These are phyloP conservation scores for Dinocampus coccinellae DNA, from an alignment of 2,888 invertebrate genomes.

Conservation along the genomic window DNA sequence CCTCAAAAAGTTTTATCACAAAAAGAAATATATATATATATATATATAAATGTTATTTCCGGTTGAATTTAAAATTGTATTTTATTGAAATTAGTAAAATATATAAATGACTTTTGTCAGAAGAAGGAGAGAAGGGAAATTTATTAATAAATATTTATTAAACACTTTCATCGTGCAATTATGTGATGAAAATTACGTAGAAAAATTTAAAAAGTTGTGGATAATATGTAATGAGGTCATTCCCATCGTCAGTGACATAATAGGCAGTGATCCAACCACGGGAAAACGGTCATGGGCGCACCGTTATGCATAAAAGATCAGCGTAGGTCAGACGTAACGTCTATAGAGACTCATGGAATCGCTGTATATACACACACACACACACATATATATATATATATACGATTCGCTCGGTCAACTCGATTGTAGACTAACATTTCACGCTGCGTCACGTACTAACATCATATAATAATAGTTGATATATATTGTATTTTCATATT, in stretches of 20 bases:
- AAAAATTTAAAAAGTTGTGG: background rate
- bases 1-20: too few species aligned
- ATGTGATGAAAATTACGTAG: background rate
- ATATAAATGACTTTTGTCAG: too few species aligned
- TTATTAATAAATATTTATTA: background rate
- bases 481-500: background rate
- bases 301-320: slow-evolving; percentile 62
- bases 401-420: background rate
- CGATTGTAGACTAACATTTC: slow-evolving; percentile 7
- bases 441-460: slow-evolving; percentile 19
- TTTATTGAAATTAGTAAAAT: too few species aligned
- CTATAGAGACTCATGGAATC: slow-evolving; percentile 32
- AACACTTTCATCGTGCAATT: background rate
- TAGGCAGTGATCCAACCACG: slow-evolving; percentile 58
- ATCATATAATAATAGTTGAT: background rate
- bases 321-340: slow-evolving; percentile 43
- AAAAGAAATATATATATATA: too few species aligned
- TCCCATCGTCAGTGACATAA: slow-evolving; percentile 51
- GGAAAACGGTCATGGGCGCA: slow-evolving; percentile 51
- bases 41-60: too few species aligned
- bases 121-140: too few species aligned
- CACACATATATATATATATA: background rate
- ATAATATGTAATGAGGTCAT: slow-evolving; percentile 6
- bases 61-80: too few species aligned
- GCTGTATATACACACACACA: background rate